phyloP scores from a whole-genome alignment of 2,797 vertebrate species.

The Lagodon rhomboides region DNA sequence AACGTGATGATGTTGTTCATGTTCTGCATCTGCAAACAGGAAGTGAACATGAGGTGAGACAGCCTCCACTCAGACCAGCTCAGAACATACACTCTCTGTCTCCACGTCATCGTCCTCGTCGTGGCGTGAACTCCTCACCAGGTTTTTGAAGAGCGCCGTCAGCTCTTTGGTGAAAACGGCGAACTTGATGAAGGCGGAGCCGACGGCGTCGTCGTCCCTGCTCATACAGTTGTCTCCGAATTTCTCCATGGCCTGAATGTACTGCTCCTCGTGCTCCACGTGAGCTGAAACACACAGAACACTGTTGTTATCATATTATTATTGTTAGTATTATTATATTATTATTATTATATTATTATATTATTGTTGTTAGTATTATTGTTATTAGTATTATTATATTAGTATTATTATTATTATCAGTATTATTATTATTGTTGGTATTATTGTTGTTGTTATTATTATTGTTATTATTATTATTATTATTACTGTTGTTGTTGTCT shows the following conservation, averaged over 20 bases:
- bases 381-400: too few relatives aligned
- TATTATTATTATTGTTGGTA: too few relatives aligned
- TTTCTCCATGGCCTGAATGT: constrained; percentile 93
- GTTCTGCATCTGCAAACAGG: constrained; percentile 91
- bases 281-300: constrained; percentile 84
- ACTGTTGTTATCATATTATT: too few relatives aligned
- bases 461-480: too few relatives aligned
- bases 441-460: too few relatives aligned
- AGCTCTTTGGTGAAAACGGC: constrained; percentile 94
- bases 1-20: constrained; percentile 99
- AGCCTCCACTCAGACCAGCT: too few relatives aligned
- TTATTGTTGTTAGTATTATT: too few relatives aligned
- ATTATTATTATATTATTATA: too few relatives aligned
- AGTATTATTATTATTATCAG: too few relatives aligned
- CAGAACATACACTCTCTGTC: neutral
- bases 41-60: neutral
- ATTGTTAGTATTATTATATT: too few relatives aligned
- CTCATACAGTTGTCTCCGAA: constrained; percentile 90
- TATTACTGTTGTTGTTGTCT: too few relatives aligned
- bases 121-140: constrained; percentile 85
- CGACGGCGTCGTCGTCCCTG: constrained; percentile 90
- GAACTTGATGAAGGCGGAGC: constrained; percentile 92
- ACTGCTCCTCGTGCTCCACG: constrained; percentile 96
- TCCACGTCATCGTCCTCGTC: neutral
- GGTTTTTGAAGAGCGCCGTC: constrained; percentile 96